phyloP scores from a whole-genome alignment of 2,113 vertebrate genomes.

The Bettongia penicillata region DNA sequence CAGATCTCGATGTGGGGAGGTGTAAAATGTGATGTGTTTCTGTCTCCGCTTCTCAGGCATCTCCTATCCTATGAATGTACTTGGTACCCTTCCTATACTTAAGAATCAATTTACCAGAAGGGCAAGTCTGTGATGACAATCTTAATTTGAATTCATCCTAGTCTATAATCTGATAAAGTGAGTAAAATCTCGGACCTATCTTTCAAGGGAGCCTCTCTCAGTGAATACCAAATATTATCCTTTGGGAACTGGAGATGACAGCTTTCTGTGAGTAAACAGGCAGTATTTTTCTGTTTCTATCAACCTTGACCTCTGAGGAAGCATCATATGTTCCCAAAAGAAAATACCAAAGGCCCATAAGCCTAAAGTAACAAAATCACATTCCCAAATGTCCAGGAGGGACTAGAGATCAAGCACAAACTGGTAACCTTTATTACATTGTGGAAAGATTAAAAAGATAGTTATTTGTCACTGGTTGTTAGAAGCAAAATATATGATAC shows the following conservation, averaged over 20 bases:
- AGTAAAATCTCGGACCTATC: background rate
- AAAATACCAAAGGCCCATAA: background rate
- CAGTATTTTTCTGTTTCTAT: background rate
- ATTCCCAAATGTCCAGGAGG: background rate
- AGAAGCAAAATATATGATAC: background rate
- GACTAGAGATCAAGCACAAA: background rate
- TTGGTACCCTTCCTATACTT: background rate
- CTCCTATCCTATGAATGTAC: background rate
- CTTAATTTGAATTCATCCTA: background rate
- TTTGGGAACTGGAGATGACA: background rate
- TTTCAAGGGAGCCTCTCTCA: background rate
- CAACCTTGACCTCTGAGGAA: background rate
- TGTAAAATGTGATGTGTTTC: background rate
- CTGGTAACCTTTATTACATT: background rate
- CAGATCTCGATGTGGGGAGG: background rate
- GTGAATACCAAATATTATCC: background rate
- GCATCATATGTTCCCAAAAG: background rate
- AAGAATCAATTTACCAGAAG: background rate
- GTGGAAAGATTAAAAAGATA: background rate
- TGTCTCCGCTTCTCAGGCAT: background rate
- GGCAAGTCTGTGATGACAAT: background rate
- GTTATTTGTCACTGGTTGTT: background rate
- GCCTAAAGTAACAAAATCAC: background rate
- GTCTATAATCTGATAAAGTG: background rate
- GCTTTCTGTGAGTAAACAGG: background rate